These are phyloP conservation scores for Ectemnius lituratus DNA, from an alignment of 2,888 invertebrate genomes.

Conservation along the genomic window DNA sequence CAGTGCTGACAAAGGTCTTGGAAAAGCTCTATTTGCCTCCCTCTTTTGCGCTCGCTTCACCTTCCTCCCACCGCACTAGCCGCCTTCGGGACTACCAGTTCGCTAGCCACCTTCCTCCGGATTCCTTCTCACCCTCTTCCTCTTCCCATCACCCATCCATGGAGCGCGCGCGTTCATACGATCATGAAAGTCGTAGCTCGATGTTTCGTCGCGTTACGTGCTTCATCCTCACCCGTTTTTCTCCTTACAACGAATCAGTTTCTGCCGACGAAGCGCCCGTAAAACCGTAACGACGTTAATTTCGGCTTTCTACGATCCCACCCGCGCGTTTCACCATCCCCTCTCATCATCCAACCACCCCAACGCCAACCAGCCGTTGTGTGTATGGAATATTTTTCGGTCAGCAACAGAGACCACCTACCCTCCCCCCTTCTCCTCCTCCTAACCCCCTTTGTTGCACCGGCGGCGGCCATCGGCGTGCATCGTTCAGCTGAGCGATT, in stretches of 20 bases:
- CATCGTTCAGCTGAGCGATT: no score
- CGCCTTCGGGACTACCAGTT: background rate
- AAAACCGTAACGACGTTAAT: conserved; percentile 63
- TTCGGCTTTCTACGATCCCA: conserved; percentile 25
- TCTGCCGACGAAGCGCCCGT: conserved; percentile 59
- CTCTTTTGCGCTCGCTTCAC: conserved; percentile 11
- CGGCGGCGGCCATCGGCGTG: no score
- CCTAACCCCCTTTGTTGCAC: no score
- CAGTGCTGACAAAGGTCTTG: conserved; percentile 57
- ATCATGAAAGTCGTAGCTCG: conserved; percentile 51
- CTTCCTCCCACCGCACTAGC: background rate
- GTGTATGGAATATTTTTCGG: conserved; percentile 17
- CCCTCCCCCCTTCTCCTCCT: no score
- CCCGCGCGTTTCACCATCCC: background rate
- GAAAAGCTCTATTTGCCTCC: conserved; percentile 39
- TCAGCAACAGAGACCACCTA: no score
- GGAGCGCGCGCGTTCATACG: conserved; percentile 32
- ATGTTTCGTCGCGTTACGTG: conserved; percentile 59
- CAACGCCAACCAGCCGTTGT: conserved; percentile 16
- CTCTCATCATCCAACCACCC: background rate
- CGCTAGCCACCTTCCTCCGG: background rate
- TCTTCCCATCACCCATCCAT: conserved; percentile 8
- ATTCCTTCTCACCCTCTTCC: background rate
- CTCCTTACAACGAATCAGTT: conserved; percentile 62
- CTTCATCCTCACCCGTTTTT: conserved; percentile 50